Conservation (phyloP, 92 coral and sea anemone species). For the Scolanthus callimorphus region DNA sequence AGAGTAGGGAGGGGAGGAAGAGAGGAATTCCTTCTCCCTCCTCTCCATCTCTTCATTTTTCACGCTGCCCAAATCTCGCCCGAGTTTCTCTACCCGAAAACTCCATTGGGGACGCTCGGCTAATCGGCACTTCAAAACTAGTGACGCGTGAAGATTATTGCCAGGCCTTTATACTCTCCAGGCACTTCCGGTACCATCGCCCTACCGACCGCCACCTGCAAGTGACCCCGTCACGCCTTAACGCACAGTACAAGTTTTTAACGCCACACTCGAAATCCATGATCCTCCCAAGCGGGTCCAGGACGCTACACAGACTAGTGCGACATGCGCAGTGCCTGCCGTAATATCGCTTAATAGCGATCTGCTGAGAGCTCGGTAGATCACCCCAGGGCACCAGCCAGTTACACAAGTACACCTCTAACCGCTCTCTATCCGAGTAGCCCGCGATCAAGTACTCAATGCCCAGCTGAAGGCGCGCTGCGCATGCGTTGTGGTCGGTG, state of each 20-base stretch:
- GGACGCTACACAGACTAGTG: slow-evolving; percentile 32
- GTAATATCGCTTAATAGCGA: slow-evolving; percentile 61
- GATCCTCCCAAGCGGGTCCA: slow-evolving; percentile 29
- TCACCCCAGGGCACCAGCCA: slow-evolving; percentile 70
- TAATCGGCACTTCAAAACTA: too few species aligned
- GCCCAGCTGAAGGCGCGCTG: slow-evolving; percentile 14
- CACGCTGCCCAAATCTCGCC: too few species aligned
- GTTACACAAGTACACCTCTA: slow-evolving; percentile 51
- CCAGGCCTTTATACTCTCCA: slow-evolving; percentile 1
- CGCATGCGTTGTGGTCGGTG: slow-evolving; percentile 36
- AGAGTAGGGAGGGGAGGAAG: too few species aligned
- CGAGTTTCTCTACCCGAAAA: too few species aligned
- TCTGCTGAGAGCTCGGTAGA: slow-evolving; percentile 54
- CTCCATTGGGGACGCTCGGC: too few species aligned
- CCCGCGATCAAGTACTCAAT: slow-evolving; percentile 24
- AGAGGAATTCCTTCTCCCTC: too few species aligned
- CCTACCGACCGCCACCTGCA: slow-evolving; percentile 26
- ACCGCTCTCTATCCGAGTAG: slow-evolving; percentile 17
- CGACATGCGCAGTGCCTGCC: slow-evolving; percentile 72
- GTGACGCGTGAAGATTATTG: too few species aligned
- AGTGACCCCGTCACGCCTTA: slow-evolving; percentile 27
- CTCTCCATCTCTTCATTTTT: too few species aligned
- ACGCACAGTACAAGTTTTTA: slow-evolving; percentile 21
- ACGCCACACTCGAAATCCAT: slow-evolving; percentile 23
- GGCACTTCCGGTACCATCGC: slow-evolving; percentile 11